Evolutionary conservation across 2,113 vertebrate species (phyloP), one percentile per base, ranked within the genome.

Genomic region (Salvator merianae): DNA sequence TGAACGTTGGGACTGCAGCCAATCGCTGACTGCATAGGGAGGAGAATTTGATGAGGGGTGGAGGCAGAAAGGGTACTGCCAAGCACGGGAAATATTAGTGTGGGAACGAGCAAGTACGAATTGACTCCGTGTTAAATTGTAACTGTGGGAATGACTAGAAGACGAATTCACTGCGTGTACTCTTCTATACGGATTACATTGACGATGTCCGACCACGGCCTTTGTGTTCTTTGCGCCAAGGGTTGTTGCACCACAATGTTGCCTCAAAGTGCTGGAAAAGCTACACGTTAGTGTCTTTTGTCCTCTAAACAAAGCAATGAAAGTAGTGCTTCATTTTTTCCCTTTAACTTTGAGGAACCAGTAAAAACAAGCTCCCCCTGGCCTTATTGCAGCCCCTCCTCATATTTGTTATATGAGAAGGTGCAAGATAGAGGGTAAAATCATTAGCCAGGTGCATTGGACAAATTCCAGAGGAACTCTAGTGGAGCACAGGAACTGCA

Each of bases 351-450:
- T 9, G n/a, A 34, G 40, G 20, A n/a, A 53, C 43, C n/a, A 70
- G 66, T 16, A 77, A 43, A 87, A 24, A 7, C 13, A 69, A 62
- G 71, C 84, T 43, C 50, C 36, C 32, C 59, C 40, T 32, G 43
- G 32, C 62, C 43, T 12, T 24, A 30, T 84, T 85, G 69, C 24
- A 74, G 22, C 9, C 43, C 40, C 78, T 20, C 43, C 18, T 9
- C 12, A 43, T 63, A 73, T 63, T 62, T 62, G 80, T 87, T 5
- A 0, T 40, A 84, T 79, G 81, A 82, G 1, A 14, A 75, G 1
- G 59, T 77, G 84, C 69, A 13, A 71, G 73, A 66, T 50, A n/a
- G 26, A 16, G 13, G n/a, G 72, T 82, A 43, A 88, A 88, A 74
- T 59, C 34, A 6, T 74, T 92, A 81, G 75, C 83, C 71, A 70